Conservation (phyloP, 2,888 invertebrate species). For the Lithodes maja region DNA sequence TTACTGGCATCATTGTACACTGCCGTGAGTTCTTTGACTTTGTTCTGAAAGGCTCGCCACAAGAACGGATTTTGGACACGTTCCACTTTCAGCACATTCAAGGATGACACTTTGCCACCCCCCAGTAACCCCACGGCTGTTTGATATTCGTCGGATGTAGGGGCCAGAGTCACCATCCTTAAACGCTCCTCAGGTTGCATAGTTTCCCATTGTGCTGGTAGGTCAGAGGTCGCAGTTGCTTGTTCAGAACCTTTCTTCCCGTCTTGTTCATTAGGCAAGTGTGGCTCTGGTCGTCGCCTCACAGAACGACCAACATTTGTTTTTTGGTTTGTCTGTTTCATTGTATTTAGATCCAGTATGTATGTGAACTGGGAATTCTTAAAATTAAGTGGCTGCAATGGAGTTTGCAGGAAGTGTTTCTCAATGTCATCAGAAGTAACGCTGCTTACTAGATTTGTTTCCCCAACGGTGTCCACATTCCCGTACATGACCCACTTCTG, state of each 20-base stretch:
- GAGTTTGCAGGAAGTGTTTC: constrained; percentile 36
- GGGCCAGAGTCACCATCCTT: constrained; percentile 23
- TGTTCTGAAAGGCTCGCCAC: constrained; percentile 63
- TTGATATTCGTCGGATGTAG: constrained; percentile 47
- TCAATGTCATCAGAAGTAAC: constrained; percentile 52
- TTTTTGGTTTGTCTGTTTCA: constrained; percentile 56
- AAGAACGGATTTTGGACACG: constrained; percentile 60
- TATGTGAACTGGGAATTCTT: constrained; percentile 32
- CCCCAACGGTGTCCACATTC: constrained; percentile 46
- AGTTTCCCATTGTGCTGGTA: constrained; percentile 56
- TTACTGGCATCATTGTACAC: constrained; percentile 21
- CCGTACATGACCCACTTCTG: constrained; percentile 64
- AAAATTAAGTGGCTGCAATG: constrained; percentile 17
- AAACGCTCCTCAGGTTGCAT: constrained; percentile 54
- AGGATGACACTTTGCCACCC: background rate
- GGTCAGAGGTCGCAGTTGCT: background rate
- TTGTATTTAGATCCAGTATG: constrained; percentile 39
- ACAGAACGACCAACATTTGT: constrained; percentile 46
- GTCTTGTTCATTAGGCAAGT: constrained; percentile 30
- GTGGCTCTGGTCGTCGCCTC: constrained; percentile 53
- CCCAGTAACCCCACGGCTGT: constrained; percentile 13
- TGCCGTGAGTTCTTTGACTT: constrained; percentile 52
- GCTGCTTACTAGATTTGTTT: constrained; percentile 24
- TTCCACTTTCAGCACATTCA: constrained; percentile 36
- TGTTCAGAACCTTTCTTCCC: background rate